phyloP scores from a whole-genome alignment of 2,797 vertebrate species.

The Nannoperca obscura region DNA sequence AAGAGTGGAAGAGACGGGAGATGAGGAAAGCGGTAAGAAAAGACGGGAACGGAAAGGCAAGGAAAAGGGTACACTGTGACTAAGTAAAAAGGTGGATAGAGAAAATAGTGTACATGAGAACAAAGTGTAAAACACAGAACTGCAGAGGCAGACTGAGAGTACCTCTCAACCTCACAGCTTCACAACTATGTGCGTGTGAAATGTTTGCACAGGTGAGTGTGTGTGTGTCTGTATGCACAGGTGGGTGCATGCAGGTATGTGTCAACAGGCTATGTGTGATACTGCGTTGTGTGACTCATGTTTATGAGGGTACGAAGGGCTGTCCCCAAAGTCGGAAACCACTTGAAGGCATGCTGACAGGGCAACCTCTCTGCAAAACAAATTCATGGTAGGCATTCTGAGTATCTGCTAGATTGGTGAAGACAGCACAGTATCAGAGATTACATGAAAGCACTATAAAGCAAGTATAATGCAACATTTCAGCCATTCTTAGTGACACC shows the following conservation, averaged over 20 bases:
- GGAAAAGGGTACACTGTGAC: conserved; percentile 49
- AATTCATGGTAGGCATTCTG: conserved; percentile 3
- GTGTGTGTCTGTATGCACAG: conserved; percentile 17
- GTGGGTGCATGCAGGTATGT: conserved; percentile 44
- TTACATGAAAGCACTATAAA: conserved; percentile 10
- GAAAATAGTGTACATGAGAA: conserved; percentile 54
- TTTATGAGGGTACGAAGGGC: conserved; percentile 37
- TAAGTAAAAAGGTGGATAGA: conserved; percentile 64
- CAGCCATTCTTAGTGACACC: neutral
- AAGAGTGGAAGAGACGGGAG: conserved; percentile 54
- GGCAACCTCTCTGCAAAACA: conserved; percentile 17
- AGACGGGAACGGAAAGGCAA: conserved; percentile 46
- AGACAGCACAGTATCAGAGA: conserved; percentile 8
- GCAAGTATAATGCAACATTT: conserved; percentile 17
- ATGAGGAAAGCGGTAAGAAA: conserved; percentile 60
- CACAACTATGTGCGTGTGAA: conserved; percentile 43
- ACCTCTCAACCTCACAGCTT: conserved; percentile 70
- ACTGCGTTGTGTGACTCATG: conserved; percentile 46
- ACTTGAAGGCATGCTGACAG: conserved; percentile 40
- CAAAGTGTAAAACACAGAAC: conserved; percentile 68
- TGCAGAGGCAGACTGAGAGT: conserved; percentile 73
- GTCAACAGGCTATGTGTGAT: conserved; percentile 50
- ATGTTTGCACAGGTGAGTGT: conserved; percentile 45
- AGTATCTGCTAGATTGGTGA: neutral
- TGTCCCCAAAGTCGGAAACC: conserved; percentile 60